Evolutionary conservation across 64 coral and sea anemone genomes (phyloP).

Genomic region (Stichodactyla helianthus): DNA sequence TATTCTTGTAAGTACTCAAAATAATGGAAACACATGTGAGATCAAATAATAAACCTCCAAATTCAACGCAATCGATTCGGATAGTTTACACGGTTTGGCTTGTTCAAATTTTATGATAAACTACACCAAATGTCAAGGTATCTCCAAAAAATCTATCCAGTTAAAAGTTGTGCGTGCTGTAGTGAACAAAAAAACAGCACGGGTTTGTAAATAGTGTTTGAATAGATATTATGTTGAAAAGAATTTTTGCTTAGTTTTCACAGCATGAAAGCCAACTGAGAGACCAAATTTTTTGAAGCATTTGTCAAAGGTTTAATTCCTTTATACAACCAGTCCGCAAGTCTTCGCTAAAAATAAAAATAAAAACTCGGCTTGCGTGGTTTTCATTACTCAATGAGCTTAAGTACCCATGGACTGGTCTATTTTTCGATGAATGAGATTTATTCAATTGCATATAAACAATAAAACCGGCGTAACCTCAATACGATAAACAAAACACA

Average conservation of each 20-base stretch:
- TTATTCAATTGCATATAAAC: background rate
- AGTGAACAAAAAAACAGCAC: background rate
- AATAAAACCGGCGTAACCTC: background rate
- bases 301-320: background rate
- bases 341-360: background rate
- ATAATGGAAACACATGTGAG: background rate
- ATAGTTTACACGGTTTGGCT: background rate
- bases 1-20: background rate
- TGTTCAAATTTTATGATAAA: background rate
- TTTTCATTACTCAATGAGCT: background rate
- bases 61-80: background rate
- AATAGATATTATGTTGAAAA: conserved; percentile 13
- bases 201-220: background rate
- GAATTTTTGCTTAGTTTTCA: background rate
- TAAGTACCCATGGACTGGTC: background rate
- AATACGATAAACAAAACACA: background rate
- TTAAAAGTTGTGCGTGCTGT: background rate
- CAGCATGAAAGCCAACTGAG: background rate
- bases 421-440: background rate
- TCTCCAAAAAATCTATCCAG: background rate
- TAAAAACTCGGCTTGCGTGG: background rate
- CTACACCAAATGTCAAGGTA: background rate
- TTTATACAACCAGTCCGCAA: background rate
- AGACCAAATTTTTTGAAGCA: background rate
- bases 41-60: background rate